Conservation (phyloP, 2,888 invertebrate species). For the Trissolcus japonicus region DNA sequence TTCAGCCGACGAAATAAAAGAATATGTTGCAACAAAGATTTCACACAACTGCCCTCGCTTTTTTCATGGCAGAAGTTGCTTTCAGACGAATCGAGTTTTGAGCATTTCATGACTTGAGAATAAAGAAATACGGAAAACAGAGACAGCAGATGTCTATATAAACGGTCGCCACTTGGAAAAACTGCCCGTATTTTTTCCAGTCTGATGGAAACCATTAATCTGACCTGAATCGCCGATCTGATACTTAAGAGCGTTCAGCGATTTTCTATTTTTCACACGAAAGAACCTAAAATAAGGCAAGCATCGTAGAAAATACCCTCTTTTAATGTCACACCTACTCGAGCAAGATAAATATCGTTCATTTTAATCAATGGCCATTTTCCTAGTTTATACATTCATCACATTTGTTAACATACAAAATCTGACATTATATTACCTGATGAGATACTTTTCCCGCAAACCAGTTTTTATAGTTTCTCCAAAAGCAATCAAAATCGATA, state of each 20-base stretch:
- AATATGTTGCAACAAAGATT: too few relatives aligned
- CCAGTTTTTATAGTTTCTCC: too few relatives aligned
- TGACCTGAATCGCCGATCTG: constrained; percentile 58
- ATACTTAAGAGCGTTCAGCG: constrained; percentile 65
- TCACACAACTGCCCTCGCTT: background rate
- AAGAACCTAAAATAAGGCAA: constrained; percentile 60
- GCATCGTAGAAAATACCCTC: constrained; percentile 46
- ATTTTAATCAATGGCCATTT: too few relatives aligned
- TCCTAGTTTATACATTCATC: too few relatives aligned
- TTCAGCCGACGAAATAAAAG: too few relatives aligned
- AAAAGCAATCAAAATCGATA: too few relatives aligned
- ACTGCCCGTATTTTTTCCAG: constrained; percentile 57
- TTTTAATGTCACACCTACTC: too few relatives aligned
- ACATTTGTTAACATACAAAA: too few relatives aligned
- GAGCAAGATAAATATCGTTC: too few relatives aligned
- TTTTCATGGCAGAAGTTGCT: constrained; percentile 11
- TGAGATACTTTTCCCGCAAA: too few relatives aligned
- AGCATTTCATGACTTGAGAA: constrained; percentile 49
- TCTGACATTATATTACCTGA: too few relatives aligned
- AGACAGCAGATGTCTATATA: constrained; percentile 46
- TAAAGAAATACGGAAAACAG: constrained; percentile 40
- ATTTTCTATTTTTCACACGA: constrained; percentile 71
- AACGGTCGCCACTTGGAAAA: constrained; percentile 50
- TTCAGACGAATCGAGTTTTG: constrained; percentile 42
- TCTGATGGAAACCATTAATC: constrained; percentile 70